Evolutionary conservation across 2,113 vertebrate genomes (phyloP).

Genomic region (Archocentrus centrarchus): DNA sequence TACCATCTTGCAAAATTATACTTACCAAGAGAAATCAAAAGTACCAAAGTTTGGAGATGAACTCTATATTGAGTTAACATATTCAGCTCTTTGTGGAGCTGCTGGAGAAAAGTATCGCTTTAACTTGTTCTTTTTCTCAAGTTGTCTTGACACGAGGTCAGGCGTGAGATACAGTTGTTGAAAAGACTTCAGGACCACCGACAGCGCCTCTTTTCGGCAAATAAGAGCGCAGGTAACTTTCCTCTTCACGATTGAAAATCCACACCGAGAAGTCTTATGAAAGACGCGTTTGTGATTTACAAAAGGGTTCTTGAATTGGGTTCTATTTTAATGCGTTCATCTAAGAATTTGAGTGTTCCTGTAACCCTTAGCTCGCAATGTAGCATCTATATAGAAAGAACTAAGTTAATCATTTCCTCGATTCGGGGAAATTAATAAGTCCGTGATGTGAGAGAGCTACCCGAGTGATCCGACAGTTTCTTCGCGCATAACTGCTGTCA

Average conservation of each 20-base stretch:
- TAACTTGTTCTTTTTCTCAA: not conserved
- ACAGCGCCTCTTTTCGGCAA: slow-evolving; percentile 69
- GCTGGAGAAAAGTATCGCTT: slow-evolving; percentile 10
- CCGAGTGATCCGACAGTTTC: slow-evolving; percentile 4
- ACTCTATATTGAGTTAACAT: slow-evolving; percentile 68
- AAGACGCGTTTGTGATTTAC: not conserved
- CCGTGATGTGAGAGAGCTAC: slow-evolving; percentile 8
- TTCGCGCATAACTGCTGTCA: slow-evolving; percentile 16
- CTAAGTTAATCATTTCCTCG: slow-evolving; percentile 35
- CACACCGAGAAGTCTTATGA: not conserved
- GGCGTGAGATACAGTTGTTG: not conserved
- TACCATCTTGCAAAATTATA: slow-evolving; percentile 14
- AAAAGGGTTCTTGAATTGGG: not conserved
- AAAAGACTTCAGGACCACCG: slow-evolving; percentile 72
- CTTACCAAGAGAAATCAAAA: slow-evolving; percentile 78
- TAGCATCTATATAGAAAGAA: not conserved
- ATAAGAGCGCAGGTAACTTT: slow-evolving; percentile 41
- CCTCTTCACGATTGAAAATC: not conserved
- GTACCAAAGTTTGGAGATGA: slow-evolving; percentile 56
- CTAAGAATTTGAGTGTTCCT: not conserved
- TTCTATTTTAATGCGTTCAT: not conserved
- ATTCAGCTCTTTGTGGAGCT: slow-evolving; percentile 52
- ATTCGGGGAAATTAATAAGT: not conserved
- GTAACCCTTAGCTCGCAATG: not conserved
- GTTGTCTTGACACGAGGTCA: slow-evolving; percentile 8